Base-by-base conservation (phyloP, 1,140 invertebrate genomes). In the Brachionus asplanchnoidis region DNA sequence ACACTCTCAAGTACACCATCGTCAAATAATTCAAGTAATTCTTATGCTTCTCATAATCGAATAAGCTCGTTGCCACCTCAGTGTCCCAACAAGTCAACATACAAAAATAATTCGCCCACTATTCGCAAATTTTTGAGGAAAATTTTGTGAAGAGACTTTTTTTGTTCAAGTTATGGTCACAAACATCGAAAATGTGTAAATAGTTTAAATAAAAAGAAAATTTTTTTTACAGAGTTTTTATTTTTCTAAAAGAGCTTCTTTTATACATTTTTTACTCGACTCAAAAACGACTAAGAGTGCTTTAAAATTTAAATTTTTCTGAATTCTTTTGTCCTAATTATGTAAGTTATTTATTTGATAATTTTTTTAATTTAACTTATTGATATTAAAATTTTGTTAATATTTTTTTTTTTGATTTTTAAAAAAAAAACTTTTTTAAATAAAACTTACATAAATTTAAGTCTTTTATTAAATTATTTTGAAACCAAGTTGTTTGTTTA, bases 111-210 rank as follows among this genome's bases (percentile, higher is more conserved):
- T 73, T 73, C 68, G 8, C 68, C 68, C 7, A 73, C 28, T 17
- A 40, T 73, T 17, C 12, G 68, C 7, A 73, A 73, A 73, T 73
- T 73, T 73, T 42, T 73, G n/a, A 73, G 40, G 32, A 73, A 73
- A 73, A 73, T 73, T 44, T 9, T 73, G 23, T 73, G 14, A 60
- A 60, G n/a, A 17, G 20, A 26, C 4, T 9, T 26, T 60, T 60
- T 60, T 23, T 56, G 4, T 20, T 20, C 20, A 20, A 60, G 2
- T 9, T 53, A 53, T 53, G 11, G 3, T 53, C 46, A 53, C n/a
- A 53, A 60, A 26, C n/a, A 60, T 60, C 53, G 53, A 8, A 60
- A 8, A 20, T 9, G 1, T 60, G 53, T 60, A 60, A 8, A 60
- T 60, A 20, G 20, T 20, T 60, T 20, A 60, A 20, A 20, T 26